A percentile compares a stretch with the other conserved stretches of the same genome.
phyloP scores from a whole-genome alignment of 1,140 invertebrate genomes.

The Chironomus tepperi region DNA sequence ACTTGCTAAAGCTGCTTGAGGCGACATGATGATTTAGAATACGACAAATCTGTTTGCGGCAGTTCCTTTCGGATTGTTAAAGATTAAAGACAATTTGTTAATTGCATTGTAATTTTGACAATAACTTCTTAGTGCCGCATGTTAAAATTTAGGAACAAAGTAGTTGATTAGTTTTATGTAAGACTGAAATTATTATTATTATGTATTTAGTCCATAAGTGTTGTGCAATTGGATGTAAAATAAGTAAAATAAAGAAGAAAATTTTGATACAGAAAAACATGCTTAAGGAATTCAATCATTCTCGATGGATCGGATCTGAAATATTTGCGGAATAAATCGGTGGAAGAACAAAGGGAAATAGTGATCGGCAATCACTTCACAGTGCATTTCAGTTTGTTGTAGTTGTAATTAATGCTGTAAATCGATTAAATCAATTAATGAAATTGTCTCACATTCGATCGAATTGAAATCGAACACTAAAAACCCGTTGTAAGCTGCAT shows the following conservation, averaged over 20 bases:
- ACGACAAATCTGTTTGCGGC: not conserved
- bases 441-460: not conserved
- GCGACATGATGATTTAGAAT: not conserved
- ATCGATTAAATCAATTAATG: slow-evolving; percentile 19
- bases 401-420: slow-evolving; percentile 10
- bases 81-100: too few relatives aligned
- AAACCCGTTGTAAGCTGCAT: not conserved
- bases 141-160: not conserved
- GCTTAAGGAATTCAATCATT: not conserved
- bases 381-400: not conserved
- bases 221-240: not conserved
- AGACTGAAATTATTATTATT: not conserved
- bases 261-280: not conserved
- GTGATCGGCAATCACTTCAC: slow-evolving; percentile 17
- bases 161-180: not conserved
- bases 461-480: not conserved
- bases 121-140: too few relatives aligned
- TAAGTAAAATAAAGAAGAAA: not conserved
- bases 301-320: not conserved
- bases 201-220: not conserved
- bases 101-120: too few relatives aligned
- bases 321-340: not conserved
- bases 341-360: slow-evolving; percentile 3
- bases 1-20: not conserved
- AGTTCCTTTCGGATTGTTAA: too few relatives aligned